These are phyloP conservation scores for Lutjanus argentimaculatus DNA, from an alignment of 2,797 vertebrate species.

Conservation along the genomic window DNA sequence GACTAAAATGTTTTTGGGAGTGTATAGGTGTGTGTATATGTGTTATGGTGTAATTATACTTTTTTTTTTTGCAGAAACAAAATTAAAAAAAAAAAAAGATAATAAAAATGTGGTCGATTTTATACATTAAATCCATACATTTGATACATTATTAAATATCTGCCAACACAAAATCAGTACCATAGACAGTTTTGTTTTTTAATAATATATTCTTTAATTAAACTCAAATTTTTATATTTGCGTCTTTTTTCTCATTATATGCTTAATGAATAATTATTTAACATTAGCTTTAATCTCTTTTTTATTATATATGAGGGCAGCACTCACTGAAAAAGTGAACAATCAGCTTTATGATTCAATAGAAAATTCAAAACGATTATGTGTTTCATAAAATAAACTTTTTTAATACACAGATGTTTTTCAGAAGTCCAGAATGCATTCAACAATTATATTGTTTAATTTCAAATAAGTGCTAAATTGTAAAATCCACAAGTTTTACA, in stretches of 20 bases:
- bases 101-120: background rate
- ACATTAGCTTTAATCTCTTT: background rate
- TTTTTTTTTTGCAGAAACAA: constrained; percentile 10
- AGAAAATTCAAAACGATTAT: background rate
- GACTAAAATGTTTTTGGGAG: background rate
- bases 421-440: background rate
- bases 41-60: background rate
- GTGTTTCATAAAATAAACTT: background rate
- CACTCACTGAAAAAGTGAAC: background rate
- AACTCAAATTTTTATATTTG: background rate
- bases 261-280: background rate
- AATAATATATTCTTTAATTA: constrained; percentile 1
- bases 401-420: background rate
- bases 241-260: background rate
- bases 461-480: constrained; percentile 6
- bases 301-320: background rate
- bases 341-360: background rate
- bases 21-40: background rate
- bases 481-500: constrained; percentile 5
- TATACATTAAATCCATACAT: background rate
- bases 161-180: background rate
- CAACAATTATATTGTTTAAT: background rate
- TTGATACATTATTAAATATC: constrained; percentile 4
- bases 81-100: constrained; percentile 6
- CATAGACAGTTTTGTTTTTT: background rate